Base-by-base conservation (phyloP, 2,113 vertebrate genomes). In the Microtus montanus region DNA sequence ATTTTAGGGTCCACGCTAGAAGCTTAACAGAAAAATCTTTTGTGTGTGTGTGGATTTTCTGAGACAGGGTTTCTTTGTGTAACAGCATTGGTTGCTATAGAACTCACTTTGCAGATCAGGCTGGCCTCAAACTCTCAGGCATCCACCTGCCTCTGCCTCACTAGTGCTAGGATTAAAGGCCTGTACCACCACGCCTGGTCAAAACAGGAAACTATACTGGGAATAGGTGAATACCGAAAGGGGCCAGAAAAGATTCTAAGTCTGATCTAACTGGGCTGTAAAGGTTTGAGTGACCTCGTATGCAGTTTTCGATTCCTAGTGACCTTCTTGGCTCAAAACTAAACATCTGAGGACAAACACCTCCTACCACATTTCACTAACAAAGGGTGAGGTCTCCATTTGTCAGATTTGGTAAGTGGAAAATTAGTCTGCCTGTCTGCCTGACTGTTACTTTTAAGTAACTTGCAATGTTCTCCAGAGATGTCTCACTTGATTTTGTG, bases 351-450 rank as follows among this genome's bases (percentile, higher is more conserved):
- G 13, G 9, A 35, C 35, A 90, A 85, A 90, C 63, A 49, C 8
- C 20, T 68, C n/a, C 38, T 58, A 77, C 30, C 33, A 95, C 1
- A 73, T 19, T 58, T 58, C 1, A 87, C 52, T 71, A 28, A 66
- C 73, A 94, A 71, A 63, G 7, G 24, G 5, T 49, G 86, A 52
- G 64, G 49, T 66, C 75, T 58, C 70, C 13, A 22, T 77, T 78
- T 91, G 71, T 68, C 58, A 35, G 87, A 85, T 24, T 89, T 96
- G 38, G 68, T 33, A 78, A 70, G 15, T 92, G 58, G 35, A 93
- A 77, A 75, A 44, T 73, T 58, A 89, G 49, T 30, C 44, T 30
- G 14, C 8, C 26, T 88, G 54, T 30, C 44, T 35, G 12, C 7
- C 26, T 88, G 54, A 63, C 38, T 9, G 22, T 33, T 96, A 44